Base-by-base conservation (phyloP, 2,113 vertebrate genomes). In the Abramis brama region DNA sequence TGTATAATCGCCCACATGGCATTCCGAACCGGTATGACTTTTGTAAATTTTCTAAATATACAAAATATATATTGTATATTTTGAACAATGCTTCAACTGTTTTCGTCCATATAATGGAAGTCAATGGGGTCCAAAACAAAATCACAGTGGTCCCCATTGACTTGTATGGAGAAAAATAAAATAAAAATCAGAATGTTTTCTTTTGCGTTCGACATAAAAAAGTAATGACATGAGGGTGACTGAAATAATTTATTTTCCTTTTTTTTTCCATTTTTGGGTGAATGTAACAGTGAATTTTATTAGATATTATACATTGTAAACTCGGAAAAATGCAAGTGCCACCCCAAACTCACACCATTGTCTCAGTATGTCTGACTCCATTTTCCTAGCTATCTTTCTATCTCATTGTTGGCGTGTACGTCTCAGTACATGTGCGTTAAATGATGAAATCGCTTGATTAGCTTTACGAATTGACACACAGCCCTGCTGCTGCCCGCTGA, bases 401-500 rank as follows among this genome's bases (percentile, higher is more conserved):
- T 73, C 39, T 45, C 21, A 45, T 9, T 74, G 39, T 21, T 45
- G 30, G 11, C 9, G 17, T 70, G 19, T 43, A 23, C 27, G 71
- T 75, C 13, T 17, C 23, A 25, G 60, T 71, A 39, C 57, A 47
- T 78, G 81, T 25, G 23, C 57, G 71, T 36, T 59, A 78, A 59
- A 78, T 59, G 11, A 62, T 59, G 70, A 50, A 8, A 25, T 71
- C 21, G 36, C 47, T 55, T 84, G 74, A 78, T 43, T 73, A 68
- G 79, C 13, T 52, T 82, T 64, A n/a, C 39, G 6, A 59, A 84
- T 71, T 74, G 52, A 84, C 80, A 59, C 17, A 6, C 64, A 36
- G 75, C 75, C 33, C 23, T 52, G 39, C n/a, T 25, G 7, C 45
- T 30, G 45, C 5, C 33, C 60, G 9, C 5, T 6, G 25, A 60